These are phyloP conservation scores for Lates calcarifer DNA, from an alignment of 2,113 vertebrate species.

Conservation along the genomic window DNA sequence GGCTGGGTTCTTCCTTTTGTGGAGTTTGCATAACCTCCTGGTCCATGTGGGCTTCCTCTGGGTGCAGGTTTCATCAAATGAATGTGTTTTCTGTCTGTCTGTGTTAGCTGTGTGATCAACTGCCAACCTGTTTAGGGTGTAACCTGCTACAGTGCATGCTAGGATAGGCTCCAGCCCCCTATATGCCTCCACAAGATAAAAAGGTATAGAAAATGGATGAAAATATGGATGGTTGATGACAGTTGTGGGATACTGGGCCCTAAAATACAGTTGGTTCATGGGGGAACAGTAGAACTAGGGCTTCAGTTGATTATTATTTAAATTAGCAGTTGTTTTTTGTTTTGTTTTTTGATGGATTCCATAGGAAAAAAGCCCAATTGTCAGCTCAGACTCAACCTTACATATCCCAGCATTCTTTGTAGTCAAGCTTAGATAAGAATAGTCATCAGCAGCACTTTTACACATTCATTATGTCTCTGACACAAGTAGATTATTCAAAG, in stretches of 20 bases:
- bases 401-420: background rate
- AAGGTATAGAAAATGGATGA: too few relatives aligned
- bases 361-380: background rate
- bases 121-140: background rate
- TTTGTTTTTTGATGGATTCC: background rate
- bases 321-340: too few relatives aligned
- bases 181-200: too few relatives aligned
- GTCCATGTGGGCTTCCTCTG: background rate
- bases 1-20: background rate
- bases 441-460: background rate
- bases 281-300: too few relatives aligned
- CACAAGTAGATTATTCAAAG: background rate
- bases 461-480: background rate
- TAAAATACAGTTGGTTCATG: too few relatives aligned
- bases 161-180: too few relatives aligned
- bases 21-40: background rate
- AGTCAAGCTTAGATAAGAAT: background rate
- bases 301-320: too few relatives aligned
- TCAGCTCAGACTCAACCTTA: background rate
- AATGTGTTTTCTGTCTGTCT: background rate
- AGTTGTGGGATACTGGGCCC: too few relatives aligned
- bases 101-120: background rate
- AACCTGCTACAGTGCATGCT: background rate
- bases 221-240: too few relatives aligned
- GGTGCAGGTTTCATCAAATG: background rate